Base-by-base conservation (phyloP, 2,888 invertebrate species). In the Pachycephus smyrnensis region DNA sequence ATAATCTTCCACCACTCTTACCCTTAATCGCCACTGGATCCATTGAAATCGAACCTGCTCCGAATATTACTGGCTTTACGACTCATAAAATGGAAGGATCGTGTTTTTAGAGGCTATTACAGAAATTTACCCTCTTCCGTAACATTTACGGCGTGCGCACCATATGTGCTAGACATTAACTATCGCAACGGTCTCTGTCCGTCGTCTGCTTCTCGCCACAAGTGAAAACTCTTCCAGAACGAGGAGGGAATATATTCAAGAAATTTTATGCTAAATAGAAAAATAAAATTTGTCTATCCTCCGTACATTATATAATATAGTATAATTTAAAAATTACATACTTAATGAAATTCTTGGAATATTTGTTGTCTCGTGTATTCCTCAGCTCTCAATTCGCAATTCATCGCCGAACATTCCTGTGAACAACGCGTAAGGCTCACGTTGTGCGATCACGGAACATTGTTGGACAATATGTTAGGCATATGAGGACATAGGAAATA, bases 71-170 rank as follows among this genome's bases (percentile, higher is more conserved):
- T 71, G 23, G 12, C 82, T 85, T 86, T 85, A 85, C 81, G 86
- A 86, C 79, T 69, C 86, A 84, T 86, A 86, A 85, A 85, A 84
- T 77, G 79, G 76, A 78, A 80, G 84, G 84, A 84, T 74, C 81
- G 81, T 79, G 80, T 80, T 85, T 85, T 85, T 84, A 85, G 85
- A 84, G 86, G 85, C 85, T 84, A 85, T 85, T 85, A 85, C 85
- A 83, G 83, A 84, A 82, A 83, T 86, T 82, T 78, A 80, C 71
- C 68, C 76, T 79, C 77, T 77, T 80, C 80, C 83, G 84, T 82
- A 86, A 86, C 84, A 84, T 85, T 85, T 86, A 85, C 82, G 85
- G 85, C 81, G 82, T 74, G 31, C 77, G 82, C 82, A 80, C 86
- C 80, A 82, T 86, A 85, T 85, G 85, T 85, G 82, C 79, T 81